phyloP scores from a whole-genome alignment of 2,797 vertebrate species.

The Agapornis canus region DNA sequence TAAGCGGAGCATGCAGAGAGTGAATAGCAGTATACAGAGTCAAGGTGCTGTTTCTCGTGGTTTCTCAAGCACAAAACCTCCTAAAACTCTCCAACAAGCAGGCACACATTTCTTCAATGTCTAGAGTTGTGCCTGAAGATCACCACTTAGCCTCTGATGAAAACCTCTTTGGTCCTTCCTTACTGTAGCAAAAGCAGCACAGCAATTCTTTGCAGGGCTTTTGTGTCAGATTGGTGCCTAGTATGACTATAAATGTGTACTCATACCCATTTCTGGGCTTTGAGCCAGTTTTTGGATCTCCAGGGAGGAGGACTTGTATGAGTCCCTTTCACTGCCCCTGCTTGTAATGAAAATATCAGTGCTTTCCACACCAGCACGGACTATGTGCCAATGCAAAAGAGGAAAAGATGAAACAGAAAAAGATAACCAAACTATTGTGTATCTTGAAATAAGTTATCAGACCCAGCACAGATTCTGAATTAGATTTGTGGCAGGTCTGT shows the following conservation, averaged over 20 bases:
- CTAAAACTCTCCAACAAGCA: neutral
- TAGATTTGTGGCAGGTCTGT: neutral
- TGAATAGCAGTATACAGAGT: neutral
- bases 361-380: neutral
- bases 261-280: neutral
- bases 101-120: neutral
- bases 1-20: neutral
- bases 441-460: neutral
- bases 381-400: neutral
- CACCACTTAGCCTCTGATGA: neutral
- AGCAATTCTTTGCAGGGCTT: neutral
- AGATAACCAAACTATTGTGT: neutral
- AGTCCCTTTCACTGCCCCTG: neutral
- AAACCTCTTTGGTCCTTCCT: neutral
- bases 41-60: neutral
- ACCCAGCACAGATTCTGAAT: neutral
- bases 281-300: neutral
- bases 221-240: neutral
- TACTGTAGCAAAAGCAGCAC: neutral
- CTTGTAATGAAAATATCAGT: neutral
- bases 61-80: neutral
- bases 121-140: neutral
- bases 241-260: accelerated
- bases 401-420: neutral
- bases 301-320: neutral